These are phyloP conservation scores for Prionailurus viverrinus DNA, from an alignment of 2,113 vertebrate species.

Conservation along the genomic window DNA sequence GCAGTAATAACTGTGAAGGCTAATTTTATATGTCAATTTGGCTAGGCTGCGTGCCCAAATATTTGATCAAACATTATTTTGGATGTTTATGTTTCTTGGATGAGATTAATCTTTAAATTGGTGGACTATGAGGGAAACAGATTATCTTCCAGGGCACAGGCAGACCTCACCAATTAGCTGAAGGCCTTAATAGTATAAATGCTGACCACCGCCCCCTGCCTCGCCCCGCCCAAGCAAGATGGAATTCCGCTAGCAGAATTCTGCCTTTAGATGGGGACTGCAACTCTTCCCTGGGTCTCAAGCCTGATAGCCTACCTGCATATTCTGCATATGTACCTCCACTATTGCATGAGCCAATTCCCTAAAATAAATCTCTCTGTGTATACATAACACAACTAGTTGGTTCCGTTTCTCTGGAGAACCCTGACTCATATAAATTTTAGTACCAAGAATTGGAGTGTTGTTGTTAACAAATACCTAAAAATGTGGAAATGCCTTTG, in stretches of 20 bases:
- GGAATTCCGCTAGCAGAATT: neutral
- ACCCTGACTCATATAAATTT: neutral
- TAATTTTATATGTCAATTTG: neutral
- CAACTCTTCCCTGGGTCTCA: neutral
- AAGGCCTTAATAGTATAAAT: neutral
- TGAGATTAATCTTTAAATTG: neutral
- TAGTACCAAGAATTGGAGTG: neutral
- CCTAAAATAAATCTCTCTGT: neutral
- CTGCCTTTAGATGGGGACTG: neutral
- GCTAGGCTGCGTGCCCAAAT: neutral
- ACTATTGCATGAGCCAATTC: neutral
- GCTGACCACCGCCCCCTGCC: neutral
- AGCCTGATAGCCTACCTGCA: neutral
- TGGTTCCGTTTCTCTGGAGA: conserved; percentile 32
- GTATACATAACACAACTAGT: neutral
- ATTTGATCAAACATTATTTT: neutral
- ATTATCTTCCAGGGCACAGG: neutral
- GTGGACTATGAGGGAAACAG: neutral
- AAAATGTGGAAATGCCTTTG: neutral
- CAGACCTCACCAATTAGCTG: neutral
- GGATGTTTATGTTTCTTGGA: neutral
- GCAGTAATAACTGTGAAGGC: neutral
- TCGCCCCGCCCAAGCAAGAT: neutral
- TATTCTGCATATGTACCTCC: neutral
- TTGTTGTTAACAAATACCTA: neutral